A percentile compares a stretch with the other conserved stretches of the same genome.
phyloP scores from a whole-genome alignment of 2,113 vertebrate genomes.

The Delphinapterus leucas region DNA sequence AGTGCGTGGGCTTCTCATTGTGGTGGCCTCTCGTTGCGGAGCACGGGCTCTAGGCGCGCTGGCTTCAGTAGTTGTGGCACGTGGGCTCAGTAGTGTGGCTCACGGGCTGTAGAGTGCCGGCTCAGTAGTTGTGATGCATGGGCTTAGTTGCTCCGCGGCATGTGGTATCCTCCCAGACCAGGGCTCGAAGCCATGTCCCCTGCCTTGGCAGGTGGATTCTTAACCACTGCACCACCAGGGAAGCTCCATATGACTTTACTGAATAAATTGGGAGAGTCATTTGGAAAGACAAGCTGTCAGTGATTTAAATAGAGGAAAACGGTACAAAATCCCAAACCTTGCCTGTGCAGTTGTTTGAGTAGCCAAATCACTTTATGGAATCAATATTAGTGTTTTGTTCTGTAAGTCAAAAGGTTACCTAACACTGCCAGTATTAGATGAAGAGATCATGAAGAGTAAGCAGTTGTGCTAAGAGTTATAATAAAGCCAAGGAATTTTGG shows the following conservation, averaged over 20 bases:
- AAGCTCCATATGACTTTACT: background rate
- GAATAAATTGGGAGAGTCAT: conserved; percentile 19
- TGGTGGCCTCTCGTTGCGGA: too few species aligned
- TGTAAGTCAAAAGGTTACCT: background rate
- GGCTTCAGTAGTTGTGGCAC: too few species aligned
- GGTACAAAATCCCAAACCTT: background rate
- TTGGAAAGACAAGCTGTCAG: conserved; percentile 22
- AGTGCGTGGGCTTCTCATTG: too few species aligned
- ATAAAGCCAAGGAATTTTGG: background rate
- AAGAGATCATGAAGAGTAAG: conserved; percentile 35
- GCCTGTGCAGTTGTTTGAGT: background rate
- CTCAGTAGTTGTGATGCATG: too few species aligned
- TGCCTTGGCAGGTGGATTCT: too few species aligned
- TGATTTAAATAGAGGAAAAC: conserved; percentile 33
- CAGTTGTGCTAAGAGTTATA: background rate
- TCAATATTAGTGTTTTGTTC: background rate
- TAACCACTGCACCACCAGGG: too few species aligned
- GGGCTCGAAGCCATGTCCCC: too few species aligned
- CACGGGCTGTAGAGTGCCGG: too few species aligned
- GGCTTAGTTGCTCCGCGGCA: too few species aligned
- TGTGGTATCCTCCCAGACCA: too few species aligned
- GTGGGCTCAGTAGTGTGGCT: too few species aligned
- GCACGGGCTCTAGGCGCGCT: too few species aligned
- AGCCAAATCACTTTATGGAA: conserved; percentile 26
- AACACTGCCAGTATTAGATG: background rate